Evolutionary conservation across 2,797 vertebrate genomes (phyloP), one percentile per base, ranked within the genome.

Genomic region (Dicrostonyx torquatus): DNA sequence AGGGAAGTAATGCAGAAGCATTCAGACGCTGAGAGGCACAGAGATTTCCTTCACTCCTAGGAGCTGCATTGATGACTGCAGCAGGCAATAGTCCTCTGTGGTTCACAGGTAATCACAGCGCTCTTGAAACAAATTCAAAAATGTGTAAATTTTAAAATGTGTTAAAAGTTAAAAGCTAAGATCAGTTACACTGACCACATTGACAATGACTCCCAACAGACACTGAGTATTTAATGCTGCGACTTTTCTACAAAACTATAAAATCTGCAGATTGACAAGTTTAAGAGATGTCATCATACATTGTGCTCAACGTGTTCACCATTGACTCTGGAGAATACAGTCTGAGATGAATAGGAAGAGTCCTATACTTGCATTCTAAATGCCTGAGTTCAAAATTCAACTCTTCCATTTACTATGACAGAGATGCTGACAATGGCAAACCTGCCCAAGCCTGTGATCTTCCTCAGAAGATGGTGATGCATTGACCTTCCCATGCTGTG

Each of bases 1-100:
- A 97, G 79, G 78, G 96, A 97, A 97, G 96, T 97, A 97, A 98
- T 96, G 97, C 94, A 97, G 94, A 96, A 70, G 94, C 96, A 80
- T 94, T 97, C 96, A 97, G 62, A 97, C 40, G 34, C 31, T 97
- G 95, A 96, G 77, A 84, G 93, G 78, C 92, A 96, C 78, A 85
- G 83, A 50, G 15, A 45, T 97, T 97, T 94, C 94, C 86, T 98
- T 89, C 90, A 77, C 83, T 98, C 93, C 89, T 95, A 64, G 97
- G 95, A 62, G 8, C 85, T 97, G 45, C 43, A 64, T 94, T 48
- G 14, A 94, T 86, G 96, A 93, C 96, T 94, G 55, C 58, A 87
- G 37, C n/a, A 91, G 95, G 95, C 93, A 93, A 87, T 88, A 96
- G 94, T 75, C 3, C 15, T 80, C 82, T 26, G 6, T 24, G 90